Conservation (phyloP, 2,113 vertebrate species). For the Embiotoca jacksoni region DNA sequence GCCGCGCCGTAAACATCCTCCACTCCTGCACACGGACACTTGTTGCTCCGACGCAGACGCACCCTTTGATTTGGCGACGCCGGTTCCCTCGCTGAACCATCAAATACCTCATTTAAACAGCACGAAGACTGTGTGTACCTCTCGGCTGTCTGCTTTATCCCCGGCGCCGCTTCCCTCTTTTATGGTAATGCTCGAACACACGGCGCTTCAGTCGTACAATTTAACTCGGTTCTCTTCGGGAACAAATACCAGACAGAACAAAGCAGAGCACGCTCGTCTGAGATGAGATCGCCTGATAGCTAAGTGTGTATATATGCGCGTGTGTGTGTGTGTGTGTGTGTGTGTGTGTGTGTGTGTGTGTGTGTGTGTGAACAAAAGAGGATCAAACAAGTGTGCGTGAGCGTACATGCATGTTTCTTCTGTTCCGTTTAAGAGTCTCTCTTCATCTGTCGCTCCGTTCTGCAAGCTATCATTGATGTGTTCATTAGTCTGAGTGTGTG, state of each 20-base stretch:
- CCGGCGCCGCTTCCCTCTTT: conserved; percentile 37
- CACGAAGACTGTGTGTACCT: conserved; percentile 16
- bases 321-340: not conserved
- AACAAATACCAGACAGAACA: conserved; percentile 62
- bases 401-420: conserved; percentile 29
- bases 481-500: conserved; percentile 68
- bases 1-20: conserved; percentile 36
- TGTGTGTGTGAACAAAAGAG: conserved; percentile 34
- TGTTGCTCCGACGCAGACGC: conserved; percentile 49
- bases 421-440: conserved; percentile 53
- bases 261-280: conserved; percentile 54
- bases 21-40: conserved; percentile 20
- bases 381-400: conserved; percentile 45
- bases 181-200: conserved; percentile 64
- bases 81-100: conserved; percentile 29
- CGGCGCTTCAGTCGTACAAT: conserved; percentile 31
- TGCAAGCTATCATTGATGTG: conserved; percentile 72
- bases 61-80: conserved; percentile 44
- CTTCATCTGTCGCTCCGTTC: conserved; percentile 38
- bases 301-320: conserved; percentile 11
- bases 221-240: conserved; percentile 45
- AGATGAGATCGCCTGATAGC: conserved; percentile 52
- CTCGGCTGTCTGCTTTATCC: conserved; percentile 36
- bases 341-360: conserved; percentile 7
- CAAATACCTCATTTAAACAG: conserved; percentile 62